Evolutionary conservation across 1,140 invertebrate genomes (phyloP).

Genomic region (Campoletis sonorensis): DNA sequence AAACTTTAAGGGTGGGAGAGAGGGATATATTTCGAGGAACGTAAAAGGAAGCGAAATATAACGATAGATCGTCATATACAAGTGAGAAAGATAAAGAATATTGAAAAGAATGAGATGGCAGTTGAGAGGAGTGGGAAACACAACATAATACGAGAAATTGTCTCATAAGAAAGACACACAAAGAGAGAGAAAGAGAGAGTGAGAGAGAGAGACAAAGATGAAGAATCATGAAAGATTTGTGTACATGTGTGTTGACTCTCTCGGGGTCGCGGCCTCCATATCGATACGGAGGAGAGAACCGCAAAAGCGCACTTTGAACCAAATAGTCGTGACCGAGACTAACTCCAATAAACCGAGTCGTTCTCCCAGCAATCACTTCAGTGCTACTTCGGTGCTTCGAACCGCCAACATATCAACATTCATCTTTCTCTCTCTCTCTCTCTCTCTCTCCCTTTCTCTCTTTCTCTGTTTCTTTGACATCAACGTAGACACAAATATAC

Average conservation of each 20-base stretch:
- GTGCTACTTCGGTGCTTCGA: constrained; percentile 64
- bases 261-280: constrained; percentile 69
- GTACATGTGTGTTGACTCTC: constrained; percentile 39
- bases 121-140: neutral
- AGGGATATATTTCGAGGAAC: constrained; percentile 10
- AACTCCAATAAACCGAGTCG: constrained; percentile 70
- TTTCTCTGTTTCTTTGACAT: neutral
- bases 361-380: constrained; percentile 65
- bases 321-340: constrained; percentile 63
- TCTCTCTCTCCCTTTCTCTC: constrained; percentile 15
- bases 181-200: constrained; percentile 37
- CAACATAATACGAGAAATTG: constrained; percentile 21
- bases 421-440: constrained; percentile 24
- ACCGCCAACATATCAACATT: constrained; percentile 46
- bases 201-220: constrained; percentile 23
- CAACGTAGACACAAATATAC: neutral
- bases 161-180: constrained; percentile 35
- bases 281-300: constrained; percentile 53
- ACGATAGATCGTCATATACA: constrained; percentile 18
- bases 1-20: neutral
- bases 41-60: constrained; percentile 14
- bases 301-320: constrained; percentile 74
- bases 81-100: constrained; percentile 4
- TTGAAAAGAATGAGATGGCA: constrained; percentile 9
- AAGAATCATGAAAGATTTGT: constrained; percentile 19